Base-by-base conservation (phyloP, 2,113 vertebrate genomes). In the Castor canadensis region DNA sequence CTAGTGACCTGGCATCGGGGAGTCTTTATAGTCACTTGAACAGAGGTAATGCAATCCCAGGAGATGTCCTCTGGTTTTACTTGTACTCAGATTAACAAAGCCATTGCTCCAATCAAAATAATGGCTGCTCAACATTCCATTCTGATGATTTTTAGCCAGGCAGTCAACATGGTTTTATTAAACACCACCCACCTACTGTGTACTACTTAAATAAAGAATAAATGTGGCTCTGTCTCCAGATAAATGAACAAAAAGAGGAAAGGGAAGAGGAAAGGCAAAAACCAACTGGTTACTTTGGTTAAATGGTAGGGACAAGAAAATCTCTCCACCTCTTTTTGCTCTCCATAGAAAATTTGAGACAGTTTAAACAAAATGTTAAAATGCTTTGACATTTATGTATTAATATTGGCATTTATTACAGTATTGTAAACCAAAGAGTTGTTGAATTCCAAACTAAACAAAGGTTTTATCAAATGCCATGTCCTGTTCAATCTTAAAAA, bases 31-130 rank as follows among this genome's bases (percentile, higher is more conserved):
- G 52, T 79, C 62, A 24, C 19, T 79, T 62, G 15, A 81, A 52
- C 52, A 94, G 79, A 83, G 45, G 52, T 58, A 80, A 45, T 71
- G n/a, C 5, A 75, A 58, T 89, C 84, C 28, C 15, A 54, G 19
- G 43, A 45, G 67, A 95, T 56, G 32, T 45, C 43, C 26, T 82
- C 54, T 56, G 30, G 64, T 93, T 80, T 80, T 94, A 93, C 92
- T 96, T 81, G 62, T 11, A 43, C 54, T 93, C n/a, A 47, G 80
- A 66, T 84, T 76, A 96, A 92, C 60, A 96, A 87, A 76, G 64
- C 35, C 87, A 72, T 96, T 96, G 96, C 92, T 96, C 71, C 47
- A 54, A 87, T 76, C 38, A 76, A 92, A 96, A 87, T 77, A 79
- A 91, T 75, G 16, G 28, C 83, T 96, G 77, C 43, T 95, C 75